Base-by-base conservation (phyloP, 2,797 vertebrate species). In the Coracias cyanogaster region DNA sequence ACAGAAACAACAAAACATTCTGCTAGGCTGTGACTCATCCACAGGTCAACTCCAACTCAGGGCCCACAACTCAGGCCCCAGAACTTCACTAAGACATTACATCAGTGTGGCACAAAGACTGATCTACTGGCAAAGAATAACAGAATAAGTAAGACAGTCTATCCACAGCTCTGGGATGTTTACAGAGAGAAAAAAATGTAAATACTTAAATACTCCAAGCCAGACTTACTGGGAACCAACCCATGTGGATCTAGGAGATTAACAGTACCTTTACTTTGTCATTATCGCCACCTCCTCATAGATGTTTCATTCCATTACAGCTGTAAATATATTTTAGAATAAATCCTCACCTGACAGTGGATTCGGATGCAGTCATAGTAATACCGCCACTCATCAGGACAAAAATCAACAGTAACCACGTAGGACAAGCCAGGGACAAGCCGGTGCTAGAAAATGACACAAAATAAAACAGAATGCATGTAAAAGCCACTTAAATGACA, bases 331-430 rank as follows among this genome's bases (percentile, higher is more conserved):
- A 60, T 9, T 70, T 16, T 58, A 33, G 15, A 67, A 62, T 49
- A 70, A 54, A 82, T 54, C 20, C 90, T 97, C 74, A 99, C 99
- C 99, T 99, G 97, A 93, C 98, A 99, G 95, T 99, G 99, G 97
- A 99, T 92, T 41, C 98, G 98, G 67, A 99, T 93, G 95, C 99
- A 98, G 96, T 99, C 99, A 29, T 99, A 99, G 95, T 99, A 99
- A 97, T 99, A 99, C 2, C 98, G 97, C 99, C 99, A 99, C 95
- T 99, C 99, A 73, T 99, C 98, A 21, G 99, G 99, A 76, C 96
- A 98, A 96, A 99, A 99, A 31, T 96, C 97, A 60, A 99, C 92
- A 37, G 96, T 98, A 86, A 99, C 69, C 0, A 67, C 94, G 77
- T 99, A 98, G 24, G 98, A 98, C 70, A 99, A 98, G 83, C 99